Percentiles rank a stretch among this genome's conserved stretches.
Conservation (phyloP, 2,888 invertebrate species). For the Conchocele bisecta region DNA sequence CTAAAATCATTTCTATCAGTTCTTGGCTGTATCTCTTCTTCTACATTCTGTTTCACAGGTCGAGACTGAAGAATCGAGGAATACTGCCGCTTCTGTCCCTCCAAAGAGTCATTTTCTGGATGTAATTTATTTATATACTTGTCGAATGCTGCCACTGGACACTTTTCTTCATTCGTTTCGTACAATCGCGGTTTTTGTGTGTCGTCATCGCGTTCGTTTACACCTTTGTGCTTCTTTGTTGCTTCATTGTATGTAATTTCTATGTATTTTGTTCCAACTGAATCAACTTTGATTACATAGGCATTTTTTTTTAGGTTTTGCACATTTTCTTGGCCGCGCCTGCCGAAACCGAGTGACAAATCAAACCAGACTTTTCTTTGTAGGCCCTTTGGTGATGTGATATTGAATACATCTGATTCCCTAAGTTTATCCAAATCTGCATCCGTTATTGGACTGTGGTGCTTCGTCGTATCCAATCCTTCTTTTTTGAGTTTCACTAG, state of each 20-base stretch:
- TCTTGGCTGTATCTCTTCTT: too few species aligned
- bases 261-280: slow-evolving; percentile 7
- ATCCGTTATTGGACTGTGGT: slow-evolving; percentile 6
- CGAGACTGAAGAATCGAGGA: slow-evolving; percentile 30
- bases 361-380: slow-evolving; percentile 41
- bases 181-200: slow-evolving; percentile 26
- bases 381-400: not conserved
- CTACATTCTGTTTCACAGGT: too few species aligned
- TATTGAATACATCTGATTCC: slow-evolving; percentile 9
- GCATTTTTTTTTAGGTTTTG: slow-evolving; percentile 8
- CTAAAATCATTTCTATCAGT: too few species aligned
- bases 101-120: slow-evolving; percentile 10
- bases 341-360: slow-evolving; percentile 27
- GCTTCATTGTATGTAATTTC: slow-evolving; percentile 25
- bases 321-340: slow-evolving; percentile 28
- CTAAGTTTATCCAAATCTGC: slow-evolving; percentile 4
- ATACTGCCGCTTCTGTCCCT: slow-evolving; percentile 20
- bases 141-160: slow-evolving; percentile 16
- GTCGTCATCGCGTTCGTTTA: slow-evolving; percentile 7
- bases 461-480: slow-evolving; percentile 22
- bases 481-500: slow-evolving; percentile 25
- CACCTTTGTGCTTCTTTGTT: slow-evolving; percentile 30
- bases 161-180: slow-evolving; percentile 1
- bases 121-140: slow-evolving; percentile 22
- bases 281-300: slow-evolving; percentile 19